A percentile compares a stretch with the other conserved stretches of the same genome.
These are phyloP conservation scores for Tenthredo livida DNA, from an alignment of 2,888 invertebrate genomes.

Conservation along the genomic window DNA sequence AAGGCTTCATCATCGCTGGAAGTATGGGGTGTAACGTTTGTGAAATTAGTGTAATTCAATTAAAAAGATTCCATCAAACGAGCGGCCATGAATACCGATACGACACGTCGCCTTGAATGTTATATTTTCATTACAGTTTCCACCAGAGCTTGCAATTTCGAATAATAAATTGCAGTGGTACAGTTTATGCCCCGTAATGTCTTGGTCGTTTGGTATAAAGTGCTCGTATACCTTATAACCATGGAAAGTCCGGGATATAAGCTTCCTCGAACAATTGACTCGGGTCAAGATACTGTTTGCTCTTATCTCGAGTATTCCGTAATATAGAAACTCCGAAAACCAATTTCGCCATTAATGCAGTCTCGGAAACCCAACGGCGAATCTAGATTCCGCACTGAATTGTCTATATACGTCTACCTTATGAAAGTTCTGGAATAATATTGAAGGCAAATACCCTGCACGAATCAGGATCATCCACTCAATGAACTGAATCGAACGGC, in stretches of 20 bases:
- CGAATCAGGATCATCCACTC: not conserved
- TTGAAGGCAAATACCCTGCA: not conserved
- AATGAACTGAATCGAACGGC: not conserved
- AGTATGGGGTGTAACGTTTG: not conserved
- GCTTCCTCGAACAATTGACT: constrained; percentile 14
- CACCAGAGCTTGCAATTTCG: constrained; percentile 8
- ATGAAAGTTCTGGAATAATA: not conserved
- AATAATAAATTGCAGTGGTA: not conserved
- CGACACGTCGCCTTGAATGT: not conserved
- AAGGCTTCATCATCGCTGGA: not conserved
- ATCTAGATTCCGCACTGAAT: not conserved
- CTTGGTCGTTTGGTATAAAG: constrained; percentile 17
- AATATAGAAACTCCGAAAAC: not conserved
- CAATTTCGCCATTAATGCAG: constrained; percentile 16
- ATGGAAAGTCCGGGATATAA: not conserved
- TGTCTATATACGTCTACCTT: not conserved
- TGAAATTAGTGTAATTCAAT: not conserved
- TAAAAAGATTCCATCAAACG: not conserved
- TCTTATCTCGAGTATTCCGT: constrained; percentile 31
- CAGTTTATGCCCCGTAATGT: not conserved
- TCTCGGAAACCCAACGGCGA: not conserved
- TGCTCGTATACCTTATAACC: not conserved
- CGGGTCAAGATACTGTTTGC: constrained; percentile 30
- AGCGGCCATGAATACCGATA: not conserved
- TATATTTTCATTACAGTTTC: not conserved